phyloP scores from a whole-genome alignment of 30 jellyfish, hydroid and myxozoan genomes.

The Hydra vulgaris region DNA sequence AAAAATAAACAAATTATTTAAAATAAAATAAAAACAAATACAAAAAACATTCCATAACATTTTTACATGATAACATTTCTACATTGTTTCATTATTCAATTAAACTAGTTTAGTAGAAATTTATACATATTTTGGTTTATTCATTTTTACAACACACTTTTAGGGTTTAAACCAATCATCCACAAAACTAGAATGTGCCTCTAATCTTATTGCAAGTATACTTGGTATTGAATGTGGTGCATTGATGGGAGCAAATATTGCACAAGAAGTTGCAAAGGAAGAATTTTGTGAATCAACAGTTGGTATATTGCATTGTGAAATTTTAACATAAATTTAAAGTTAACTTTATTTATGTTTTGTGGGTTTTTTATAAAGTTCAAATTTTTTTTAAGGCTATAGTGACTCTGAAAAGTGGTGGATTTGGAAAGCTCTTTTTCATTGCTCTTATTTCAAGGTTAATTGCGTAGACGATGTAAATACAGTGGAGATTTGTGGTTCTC shows the following conservation, averaged over 20 bases:
- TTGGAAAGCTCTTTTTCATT: constrained; percentile 83
- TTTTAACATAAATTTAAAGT: neutral
- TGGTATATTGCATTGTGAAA: constrained; percentile 43
- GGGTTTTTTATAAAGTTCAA: neutral
- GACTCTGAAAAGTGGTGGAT: constrained; percentile 49
- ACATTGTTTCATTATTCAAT: no score
- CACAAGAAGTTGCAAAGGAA: constrained; percentile 88
- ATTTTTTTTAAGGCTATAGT: constrained; percentile 43
- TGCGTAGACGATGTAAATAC: constrained; percentile 71
- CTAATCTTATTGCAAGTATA: constrained; percentile 49
- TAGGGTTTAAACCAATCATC: constrained; percentile 75
- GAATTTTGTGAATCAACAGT: constrained; percentile 78
- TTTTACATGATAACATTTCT: no score
- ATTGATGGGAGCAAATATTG: constrained; percentile 94
- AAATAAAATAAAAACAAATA: no score
- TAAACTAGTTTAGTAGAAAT: no score
- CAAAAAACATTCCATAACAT: no score
- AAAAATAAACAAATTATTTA: no score
- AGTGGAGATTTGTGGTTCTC: constrained; percentile 92
- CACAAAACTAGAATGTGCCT: constrained; percentile 47
- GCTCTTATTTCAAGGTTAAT: constrained; percentile 67
- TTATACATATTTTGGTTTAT: no score
- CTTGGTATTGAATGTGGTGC: constrained; percentile 62
- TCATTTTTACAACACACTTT: no score
- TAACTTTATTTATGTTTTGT: neutral